Evolutionary conservation across 2,888 invertebrate genomes (phyloP).

Genomic region (Leptopterna dolabrata): DNA sequence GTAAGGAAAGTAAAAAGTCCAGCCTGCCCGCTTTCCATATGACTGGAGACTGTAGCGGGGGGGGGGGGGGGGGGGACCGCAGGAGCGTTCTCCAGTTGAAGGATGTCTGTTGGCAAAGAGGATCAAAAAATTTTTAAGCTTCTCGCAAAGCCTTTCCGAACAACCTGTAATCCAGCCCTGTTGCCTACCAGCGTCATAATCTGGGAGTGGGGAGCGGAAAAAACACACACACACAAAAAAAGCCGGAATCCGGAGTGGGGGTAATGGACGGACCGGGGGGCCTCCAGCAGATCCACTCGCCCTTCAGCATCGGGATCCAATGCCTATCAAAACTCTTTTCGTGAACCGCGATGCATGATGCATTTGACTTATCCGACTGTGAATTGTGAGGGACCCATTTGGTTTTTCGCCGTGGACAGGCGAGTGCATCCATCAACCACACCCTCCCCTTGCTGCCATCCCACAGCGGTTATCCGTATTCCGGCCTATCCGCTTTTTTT

Average conservation of each 20-base stretch:
- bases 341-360: conserved; percentile 6
- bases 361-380: conserved; percentile 21
- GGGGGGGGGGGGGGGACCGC: neutral
- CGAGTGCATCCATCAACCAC: neutral
- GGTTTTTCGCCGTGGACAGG: neutral
- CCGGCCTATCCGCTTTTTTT: neutral
- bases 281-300: neutral
- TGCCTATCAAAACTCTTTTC: conserved; percentile 4
- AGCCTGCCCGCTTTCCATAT: conserved; percentile 11
- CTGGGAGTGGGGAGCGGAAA: neutral
- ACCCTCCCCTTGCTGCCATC: neutral
- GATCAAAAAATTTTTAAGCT: conserved; percentile 40
- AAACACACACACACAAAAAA: too few species aligned
- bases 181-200: conserved; percentile 31
- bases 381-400: conserved; percentile 10
- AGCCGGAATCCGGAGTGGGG: neutral
- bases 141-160: conserved; percentile 29
- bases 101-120: conserved; percentile 48
- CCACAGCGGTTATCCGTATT: neutral
- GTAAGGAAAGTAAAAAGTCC: too few species aligned
- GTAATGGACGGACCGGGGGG: conserved; percentile 4
- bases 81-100: conserved; percentile 17
- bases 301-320: neutral
- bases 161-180: conserved; percentile 42
- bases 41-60: neutral